A percentile compares a stretch with the other conserved stretches of the same genome.
These are phyloP conservation scores for Temnothorax ravouxi DNA, from an alignment of 2,888 invertebrate genomes.

Conservation along the genomic window DNA sequence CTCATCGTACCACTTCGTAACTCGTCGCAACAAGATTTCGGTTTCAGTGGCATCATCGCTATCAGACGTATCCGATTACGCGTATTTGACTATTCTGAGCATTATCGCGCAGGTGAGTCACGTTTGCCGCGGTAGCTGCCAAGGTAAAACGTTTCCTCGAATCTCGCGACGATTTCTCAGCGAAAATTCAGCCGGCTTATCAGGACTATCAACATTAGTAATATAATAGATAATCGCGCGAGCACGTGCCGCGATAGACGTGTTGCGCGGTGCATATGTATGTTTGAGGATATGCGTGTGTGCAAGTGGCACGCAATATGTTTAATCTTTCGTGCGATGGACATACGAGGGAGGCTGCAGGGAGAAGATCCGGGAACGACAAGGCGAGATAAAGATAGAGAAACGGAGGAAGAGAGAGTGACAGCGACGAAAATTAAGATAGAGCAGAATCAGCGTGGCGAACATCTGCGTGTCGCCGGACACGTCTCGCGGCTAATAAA, in stretches of 20 bases:
- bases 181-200: conserved; percentile 43
- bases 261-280: conserved; percentile 37
- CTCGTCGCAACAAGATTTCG: conserved; percentile 10
- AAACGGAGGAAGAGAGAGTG: conserved; percentile 1
- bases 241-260: conserved; percentile 52
- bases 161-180: conserved; percentile 31
- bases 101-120: conserved; percentile 52
- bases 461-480: conserved; percentile 74
- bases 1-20: background rate
- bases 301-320: conserved; percentile 48
- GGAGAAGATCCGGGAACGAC: conserved; percentile 16
- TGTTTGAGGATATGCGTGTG: conserved; percentile 40
- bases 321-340: conserved; percentile 50
- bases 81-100: conserved; percentile 35
- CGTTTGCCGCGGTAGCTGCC: conserved; percentile 24
- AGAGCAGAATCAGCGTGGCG: conserved; percentile 65
- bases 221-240: conserved; percentile 42
- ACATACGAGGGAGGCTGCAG: conserved; percentile 11
- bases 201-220: conserved; percentile 31
- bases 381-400: conserved; percentile 14
- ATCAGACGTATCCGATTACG: conserved; percentile 47
- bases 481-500: conserved; percentile 69
- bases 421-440: conserved; percentile 36
- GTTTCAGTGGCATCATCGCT: conserved; percentile 19
- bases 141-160: conserved; percentile 48